Evolutionary conservation across 1,140 invertebrate genomes (phyloP).

Genomic region (Scaptomyza pallida): DNA sequence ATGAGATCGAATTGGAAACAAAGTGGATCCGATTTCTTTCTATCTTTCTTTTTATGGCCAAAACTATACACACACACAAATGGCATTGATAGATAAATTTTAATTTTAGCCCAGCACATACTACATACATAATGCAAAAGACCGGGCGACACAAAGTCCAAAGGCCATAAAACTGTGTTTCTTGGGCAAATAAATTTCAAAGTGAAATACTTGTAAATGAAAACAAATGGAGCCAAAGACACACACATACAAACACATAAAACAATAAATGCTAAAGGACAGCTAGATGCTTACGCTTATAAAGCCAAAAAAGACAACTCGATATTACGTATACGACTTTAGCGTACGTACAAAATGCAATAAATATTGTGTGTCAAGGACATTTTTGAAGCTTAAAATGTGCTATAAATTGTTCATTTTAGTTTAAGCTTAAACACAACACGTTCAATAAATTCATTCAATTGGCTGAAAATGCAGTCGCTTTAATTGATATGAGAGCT

Average conservation of each 20-base stretch:
- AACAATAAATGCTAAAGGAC: conserved; percentile 45
- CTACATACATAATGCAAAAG: conserved; percentile 66
- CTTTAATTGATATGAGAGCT: conserved; percentile 65
- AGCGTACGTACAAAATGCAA: conserved; percentile 53
- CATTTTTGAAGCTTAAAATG: conserved; percentile 60
- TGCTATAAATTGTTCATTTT: conserved; percentile 39
- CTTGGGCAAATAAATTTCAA: conserved; percentile 73
- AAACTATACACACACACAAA: conserved; percentile 52
- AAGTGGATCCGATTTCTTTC: conserved; percentile 27
- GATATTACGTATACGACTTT: conserved; percentile 72
- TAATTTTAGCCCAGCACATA: conserved; percentile 64
- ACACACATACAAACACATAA: no score
- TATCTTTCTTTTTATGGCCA: conserved; percentile 39
- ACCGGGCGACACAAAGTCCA: conserved; percentile 55
- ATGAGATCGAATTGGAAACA: conserved; percentile 2
- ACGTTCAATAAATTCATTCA: conserved; percentile 49
- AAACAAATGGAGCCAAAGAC: conserved; percentile 69
- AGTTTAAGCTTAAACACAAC: conserved; percentile 9
- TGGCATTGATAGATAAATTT: conserved; percentile 65
- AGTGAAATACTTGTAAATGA: conserved; percentile 82
- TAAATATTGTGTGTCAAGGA: conserved; percentile 75
- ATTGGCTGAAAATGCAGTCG: conserved; percentile 41
- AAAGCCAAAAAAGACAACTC: conserved; percentile 51
- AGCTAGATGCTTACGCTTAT: conserved; percentile 14
- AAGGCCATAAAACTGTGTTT: conserved; percentile 76